Evolutionary conservation across 2,797 vertebrate species (phyloP).

Genomic region (Pipistrellus kuhlii): DNA sequence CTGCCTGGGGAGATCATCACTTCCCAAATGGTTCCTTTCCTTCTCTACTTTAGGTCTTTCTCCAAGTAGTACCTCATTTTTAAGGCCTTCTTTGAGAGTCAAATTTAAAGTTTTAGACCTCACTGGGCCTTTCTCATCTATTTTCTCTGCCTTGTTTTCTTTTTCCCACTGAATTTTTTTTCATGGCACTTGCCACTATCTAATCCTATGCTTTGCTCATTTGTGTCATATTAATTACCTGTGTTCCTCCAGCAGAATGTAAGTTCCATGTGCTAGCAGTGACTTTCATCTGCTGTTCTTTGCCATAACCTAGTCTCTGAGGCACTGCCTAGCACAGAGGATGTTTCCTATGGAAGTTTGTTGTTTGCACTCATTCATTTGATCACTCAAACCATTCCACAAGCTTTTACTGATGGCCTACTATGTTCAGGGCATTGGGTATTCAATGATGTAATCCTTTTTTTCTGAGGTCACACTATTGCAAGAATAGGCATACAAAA

Average conservation of each 20-base stretch:
- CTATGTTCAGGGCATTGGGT: neutral
- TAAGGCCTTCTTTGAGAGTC: neutral
- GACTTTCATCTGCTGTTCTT: neutral
- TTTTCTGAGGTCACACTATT: constrained; percentile 46
- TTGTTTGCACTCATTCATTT: neutral
- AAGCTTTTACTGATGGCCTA: constrained; percentile 4
- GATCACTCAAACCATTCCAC: neutral
- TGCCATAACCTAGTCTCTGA: neutral
- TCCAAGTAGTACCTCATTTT: neutral
- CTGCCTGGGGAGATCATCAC: neutral
- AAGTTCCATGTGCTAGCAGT: neutral
- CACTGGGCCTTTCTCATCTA: neutral
- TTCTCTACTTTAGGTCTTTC: neutral
- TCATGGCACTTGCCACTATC: neutral
- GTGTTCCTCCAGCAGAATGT: neutral
- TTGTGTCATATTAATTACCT: neutral
- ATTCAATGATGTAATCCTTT: neutral
- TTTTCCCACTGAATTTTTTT: neutral
- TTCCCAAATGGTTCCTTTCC: neutral
- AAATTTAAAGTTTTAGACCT: neutral
- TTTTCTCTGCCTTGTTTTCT: neutral
- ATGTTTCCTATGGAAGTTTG: neutral
- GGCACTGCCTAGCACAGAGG: neutral
- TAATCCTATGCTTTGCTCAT: neutral
- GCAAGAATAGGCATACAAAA: constrained; percentile 18